Evolutionary conservation across 2,888 invertebrate genomes (phyloP).

Genomic region (Heliconius hortense): DNA sequence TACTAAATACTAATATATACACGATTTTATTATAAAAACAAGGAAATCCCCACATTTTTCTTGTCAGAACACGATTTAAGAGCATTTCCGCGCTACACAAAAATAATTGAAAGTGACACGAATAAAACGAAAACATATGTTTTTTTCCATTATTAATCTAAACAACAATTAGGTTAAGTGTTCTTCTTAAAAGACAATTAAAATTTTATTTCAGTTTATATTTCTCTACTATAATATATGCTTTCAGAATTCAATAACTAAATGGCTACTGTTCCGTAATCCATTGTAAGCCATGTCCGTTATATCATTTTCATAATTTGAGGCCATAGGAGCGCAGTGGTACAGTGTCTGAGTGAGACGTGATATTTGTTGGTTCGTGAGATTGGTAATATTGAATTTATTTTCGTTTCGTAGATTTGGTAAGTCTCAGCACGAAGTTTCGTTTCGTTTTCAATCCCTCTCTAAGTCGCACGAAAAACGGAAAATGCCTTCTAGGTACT

Average conservation of each 20-base stretch:
- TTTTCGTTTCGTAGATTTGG: not conserved
- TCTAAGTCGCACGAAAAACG: no score
- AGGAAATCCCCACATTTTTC: not conserved
- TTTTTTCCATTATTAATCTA: conserved; percentile 33
- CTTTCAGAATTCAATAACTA: no score
- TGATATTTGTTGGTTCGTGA: not conserved
- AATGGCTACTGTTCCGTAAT: no score
- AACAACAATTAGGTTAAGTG: conserved; percentile 33
- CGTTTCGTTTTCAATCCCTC: no score
- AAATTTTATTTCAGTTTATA: not conserved
- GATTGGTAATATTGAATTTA: not conserved
- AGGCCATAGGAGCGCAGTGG: not conserved
- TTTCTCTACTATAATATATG: not conserved
- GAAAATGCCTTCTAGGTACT: no score
- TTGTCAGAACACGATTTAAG: not conserved
- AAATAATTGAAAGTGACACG: conserved; percentile 35
- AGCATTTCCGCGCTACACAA: conserved; percentile 19
- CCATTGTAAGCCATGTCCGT: no score
- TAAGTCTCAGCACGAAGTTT: no score
- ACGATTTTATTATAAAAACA: not conserved
- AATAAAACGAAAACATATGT: conserved; percentile 39
- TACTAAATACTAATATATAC: no score
- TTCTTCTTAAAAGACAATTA: not conserved
- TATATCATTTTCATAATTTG: no score
- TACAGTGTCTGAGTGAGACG: not conserved